phyloP scores from a whole-genome alignment of 1,140 invertebrate genomes.

The Aphis craccivora region DNA sequence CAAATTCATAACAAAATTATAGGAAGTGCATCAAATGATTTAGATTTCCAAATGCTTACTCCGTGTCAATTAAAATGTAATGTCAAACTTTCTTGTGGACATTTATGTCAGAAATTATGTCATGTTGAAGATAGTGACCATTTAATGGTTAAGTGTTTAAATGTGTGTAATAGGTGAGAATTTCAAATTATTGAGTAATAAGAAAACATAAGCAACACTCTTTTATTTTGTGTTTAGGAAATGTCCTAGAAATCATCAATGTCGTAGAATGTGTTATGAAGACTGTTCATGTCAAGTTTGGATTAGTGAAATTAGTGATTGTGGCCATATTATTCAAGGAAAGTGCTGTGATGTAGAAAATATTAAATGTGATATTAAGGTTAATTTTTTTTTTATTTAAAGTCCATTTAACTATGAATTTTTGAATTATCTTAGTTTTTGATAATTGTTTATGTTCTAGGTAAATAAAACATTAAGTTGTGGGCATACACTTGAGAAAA shows the following conservation, averaged over 20 bases:
- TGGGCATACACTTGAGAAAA: constrained; percentile 29
- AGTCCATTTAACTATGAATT: background rate
- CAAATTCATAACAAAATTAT: background rate
- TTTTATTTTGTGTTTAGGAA: background rate
- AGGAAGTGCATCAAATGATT: background rate
- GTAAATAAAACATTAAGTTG: background rate
- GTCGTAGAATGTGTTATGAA: constrained; percentile 65
- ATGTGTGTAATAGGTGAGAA: constrained; percentile 59
- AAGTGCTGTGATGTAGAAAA: constrained; percentile 8
- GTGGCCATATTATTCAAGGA: constrained; percentile 64
- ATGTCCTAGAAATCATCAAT: constrained; percentile 63
- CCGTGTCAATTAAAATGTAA: constrained; percentile 63
- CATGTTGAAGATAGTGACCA: constrained; percentile 67
- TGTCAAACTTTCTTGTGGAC: constrained; percentile 66
- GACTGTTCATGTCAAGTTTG: constrained; percentile 65
- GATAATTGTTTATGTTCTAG: background rate
- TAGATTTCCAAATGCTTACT: constrained; percentile 60
- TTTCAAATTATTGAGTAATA: background rate
- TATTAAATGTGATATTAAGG: background rate
- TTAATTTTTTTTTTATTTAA: background rate
- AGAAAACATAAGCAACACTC: background rate
- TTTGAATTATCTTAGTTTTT: background rate
- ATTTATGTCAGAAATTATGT: constrained; percentile 68
- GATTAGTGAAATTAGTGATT: constrained; percentile 64
- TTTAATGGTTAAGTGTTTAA: constrained; percentile 63